These are phyloP conservation scores for Anthophora plumipes DNA, from an alignment of 2,888 invertebrate species.

Conservation along the genomic window DNA sequence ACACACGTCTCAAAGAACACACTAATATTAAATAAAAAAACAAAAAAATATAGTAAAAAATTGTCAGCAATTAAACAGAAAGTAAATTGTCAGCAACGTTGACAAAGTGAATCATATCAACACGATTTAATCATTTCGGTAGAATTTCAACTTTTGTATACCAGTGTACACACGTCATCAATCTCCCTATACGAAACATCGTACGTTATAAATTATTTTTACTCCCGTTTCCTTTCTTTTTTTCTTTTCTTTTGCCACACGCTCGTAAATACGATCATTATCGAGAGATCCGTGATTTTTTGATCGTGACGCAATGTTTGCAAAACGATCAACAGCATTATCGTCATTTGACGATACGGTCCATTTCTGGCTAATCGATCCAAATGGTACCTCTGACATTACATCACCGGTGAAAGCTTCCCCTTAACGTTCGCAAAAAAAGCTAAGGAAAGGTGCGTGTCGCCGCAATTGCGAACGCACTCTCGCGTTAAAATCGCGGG, in stretches of 20 bases:
- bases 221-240: no score
- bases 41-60: no score
- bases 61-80: no score
- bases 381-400: conserved; percentile 26
- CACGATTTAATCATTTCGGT: no score
- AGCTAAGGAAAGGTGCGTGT: conserved; percentile 41
- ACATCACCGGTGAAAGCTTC: conserved; percentile 48
- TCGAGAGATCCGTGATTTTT: conserved; percentile 11
- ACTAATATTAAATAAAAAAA: no score
- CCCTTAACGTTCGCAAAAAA: conserved; percentile 62
- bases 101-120: no score
- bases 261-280: neutral
- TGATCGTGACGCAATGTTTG: conserved; percentile 38
- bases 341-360: conserved; percentile 41
- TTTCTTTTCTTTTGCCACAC: neutral
- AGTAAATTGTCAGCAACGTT: no score
- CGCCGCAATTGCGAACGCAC: neutral
- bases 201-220: conserved; percentile 17
- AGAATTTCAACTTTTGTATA: no score
- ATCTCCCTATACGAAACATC: neutral
- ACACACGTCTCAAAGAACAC: no score
- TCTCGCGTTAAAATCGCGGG: neutral
- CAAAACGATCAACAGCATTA: conserved; percentile 30
- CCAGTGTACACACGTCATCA: neutral
- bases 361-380: conserved; percentile 49